Evolutionary conservation across 2,888 invertebrate genomes (phyloP).

Genomic region (Baccha elongata): DNA sequence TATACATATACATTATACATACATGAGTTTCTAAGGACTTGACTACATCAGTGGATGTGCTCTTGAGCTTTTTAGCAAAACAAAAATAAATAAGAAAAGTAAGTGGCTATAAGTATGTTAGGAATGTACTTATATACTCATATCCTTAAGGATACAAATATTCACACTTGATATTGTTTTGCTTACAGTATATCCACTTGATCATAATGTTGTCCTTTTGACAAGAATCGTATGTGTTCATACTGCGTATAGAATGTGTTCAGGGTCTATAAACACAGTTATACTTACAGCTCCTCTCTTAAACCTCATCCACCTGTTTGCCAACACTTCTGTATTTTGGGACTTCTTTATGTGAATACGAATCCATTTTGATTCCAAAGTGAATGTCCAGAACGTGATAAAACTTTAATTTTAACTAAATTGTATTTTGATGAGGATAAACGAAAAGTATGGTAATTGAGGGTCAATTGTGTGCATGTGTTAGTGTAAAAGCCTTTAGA

Average conservation of each 20-base stretch:
- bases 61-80: constrained; percentile 29
- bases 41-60: constrained; percentile 1
- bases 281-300: background rate
- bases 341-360: constrained; percentile 27
- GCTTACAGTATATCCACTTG: constrained; percentile 53
- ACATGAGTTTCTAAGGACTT: constrained; percentile 29
- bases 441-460: constrained; percentile 31
- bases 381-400: constrained; percentile 74
- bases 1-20: constrained; percentile 3
- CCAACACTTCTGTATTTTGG: background rate
- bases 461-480: background rate
- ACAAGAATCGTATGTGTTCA: constrained; percentile 4
- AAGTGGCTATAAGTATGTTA: constrained; percentile 7
- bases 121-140: constrained; percentile 33
- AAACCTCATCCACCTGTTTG: background rate
- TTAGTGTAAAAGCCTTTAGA: background rate
- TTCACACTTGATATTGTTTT: constrained; percentile 71
- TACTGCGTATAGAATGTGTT: background rate
- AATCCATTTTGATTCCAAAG: constrained; percentile 27
- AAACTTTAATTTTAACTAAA: constrained; percentile 74
- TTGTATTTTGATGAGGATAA: constrained; percentile 69
- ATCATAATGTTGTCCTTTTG: constrained; percentile 45
- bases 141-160: constrained; percentile 53
- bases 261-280: background rate
- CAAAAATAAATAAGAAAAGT: constrained; percentile 12